These are phyloP conservation scores for Griposia aprilina DNA, from an alignment of 2,888 invertebrate species.

Conservation along the genomic window DNA sequence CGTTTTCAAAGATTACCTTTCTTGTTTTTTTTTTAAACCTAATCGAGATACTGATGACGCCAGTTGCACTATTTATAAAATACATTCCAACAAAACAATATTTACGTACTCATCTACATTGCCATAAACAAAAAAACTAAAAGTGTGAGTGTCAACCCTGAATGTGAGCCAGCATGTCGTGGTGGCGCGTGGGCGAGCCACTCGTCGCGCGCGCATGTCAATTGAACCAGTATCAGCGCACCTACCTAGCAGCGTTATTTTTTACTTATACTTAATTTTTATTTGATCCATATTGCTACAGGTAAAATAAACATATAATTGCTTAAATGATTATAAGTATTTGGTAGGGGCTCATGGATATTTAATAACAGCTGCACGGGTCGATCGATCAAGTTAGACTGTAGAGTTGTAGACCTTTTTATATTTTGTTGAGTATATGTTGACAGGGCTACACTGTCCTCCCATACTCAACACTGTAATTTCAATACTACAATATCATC, in stretches of 20 bases:
- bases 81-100: not conserved
- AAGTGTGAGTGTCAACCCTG: conserved; percentile 48
- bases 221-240: conserved; percentile 56
- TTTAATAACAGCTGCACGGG: too few relatives aligned
- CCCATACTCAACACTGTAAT: too few relatives aligned
- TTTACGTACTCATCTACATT: not conserved
- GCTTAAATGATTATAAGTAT: too few relatives aligned
- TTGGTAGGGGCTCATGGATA: too few relatives aligned
- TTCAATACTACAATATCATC: not conserved
- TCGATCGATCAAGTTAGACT: too few relatives aligned
- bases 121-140: not conserved
- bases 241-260: conserved; percentile 30
- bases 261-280: conserved; percentile 17
- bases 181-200: conserved; percentile 59
- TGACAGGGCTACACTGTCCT: too few relatives aligned
- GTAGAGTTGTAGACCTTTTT: too few relatives aligned
- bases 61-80: not conserved
- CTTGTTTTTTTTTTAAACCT: not conserved
- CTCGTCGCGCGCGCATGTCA: conserved; percentile 59
- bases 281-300: not conserved
- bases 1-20: not conserved
- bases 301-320: too few relatives aligned
- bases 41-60: not conserved
- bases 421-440: too few relatives aligned
- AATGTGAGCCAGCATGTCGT: conserved; percentile 45